These are phyloP conservation scores for Megaleporinus macrocephalus DNA, from an alignment of 2,113 vertebrate species.

Conservation along the genomic window DNA sequence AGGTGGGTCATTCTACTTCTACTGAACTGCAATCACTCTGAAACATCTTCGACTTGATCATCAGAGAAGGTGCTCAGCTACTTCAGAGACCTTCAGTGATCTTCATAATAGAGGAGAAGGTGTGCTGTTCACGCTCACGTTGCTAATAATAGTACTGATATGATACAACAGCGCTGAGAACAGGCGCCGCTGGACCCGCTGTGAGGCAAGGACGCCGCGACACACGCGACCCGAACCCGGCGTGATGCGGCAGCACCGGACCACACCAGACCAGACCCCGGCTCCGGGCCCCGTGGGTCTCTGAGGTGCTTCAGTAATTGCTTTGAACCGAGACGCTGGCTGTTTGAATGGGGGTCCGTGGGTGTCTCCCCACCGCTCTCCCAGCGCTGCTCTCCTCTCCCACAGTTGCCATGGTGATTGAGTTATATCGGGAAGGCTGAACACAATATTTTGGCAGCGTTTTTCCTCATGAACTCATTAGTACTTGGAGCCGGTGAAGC, in stretches of 20 bases:
- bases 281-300: not conserved
- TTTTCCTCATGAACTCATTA: conserved; percentile 40
- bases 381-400: conserved; percentile 38
- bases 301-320: conserved; percentile 31
- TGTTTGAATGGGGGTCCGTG: conserved; percentile 39
- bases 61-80: too few species aligned
- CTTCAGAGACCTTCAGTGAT: too few species aligned
- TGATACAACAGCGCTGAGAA: too few species aligned
- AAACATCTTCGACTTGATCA: too few species aligned
- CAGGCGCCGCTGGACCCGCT: not conserved
- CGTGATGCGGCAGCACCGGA: not conserved
- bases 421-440: conserved; percentile 51
- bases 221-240: not conserved
- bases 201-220: not conserved
- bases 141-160: too few species aligned
- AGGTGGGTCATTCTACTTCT: too few species aligned
- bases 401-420: conserved; percentile 47
- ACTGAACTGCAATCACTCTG: too few species aligned
- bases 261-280: too few species aligned
- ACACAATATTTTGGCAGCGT: conserved; percentile 31
- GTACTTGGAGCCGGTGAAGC: conserved; percentile 22
- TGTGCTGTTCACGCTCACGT: too few species aligned
- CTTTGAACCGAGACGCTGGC: conserved; percentile 39
- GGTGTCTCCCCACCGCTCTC: conserved; percentile 37
- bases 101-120: too few species aligned